Conservation (phyloP, 2,888 invertebrate species). For the Orthosia gothica region DNA sequence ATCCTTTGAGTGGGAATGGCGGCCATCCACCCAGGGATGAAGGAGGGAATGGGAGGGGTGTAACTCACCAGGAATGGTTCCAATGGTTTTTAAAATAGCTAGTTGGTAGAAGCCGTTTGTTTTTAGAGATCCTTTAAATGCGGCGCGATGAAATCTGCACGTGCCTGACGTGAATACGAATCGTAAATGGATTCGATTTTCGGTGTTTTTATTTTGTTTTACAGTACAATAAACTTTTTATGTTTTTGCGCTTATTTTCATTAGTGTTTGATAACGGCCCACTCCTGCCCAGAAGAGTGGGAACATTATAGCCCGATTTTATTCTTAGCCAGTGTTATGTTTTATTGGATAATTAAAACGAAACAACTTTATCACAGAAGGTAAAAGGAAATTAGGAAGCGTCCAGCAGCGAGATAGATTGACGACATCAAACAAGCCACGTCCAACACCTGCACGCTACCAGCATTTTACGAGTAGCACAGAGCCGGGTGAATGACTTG, state of each 20-base stretch:
- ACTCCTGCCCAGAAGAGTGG: no score
- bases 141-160: constrained; percentile 40
- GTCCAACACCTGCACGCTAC: background rate
- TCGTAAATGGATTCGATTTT: constrained; percentile 36
- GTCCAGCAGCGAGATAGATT: constrained; percentile 6
- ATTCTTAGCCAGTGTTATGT: no score
- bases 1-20: constrained; percentile 63
- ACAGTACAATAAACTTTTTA: background rate
- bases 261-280: no score
- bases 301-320: no score
- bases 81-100: constrained; percentile 62
- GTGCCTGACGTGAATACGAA: constrained; percentile 38
- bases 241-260: no score
- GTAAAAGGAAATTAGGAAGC: constrained; percentile 1
- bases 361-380: background rate
- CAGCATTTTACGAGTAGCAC: background rate
- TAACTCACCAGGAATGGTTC: constrained; percentile 52
- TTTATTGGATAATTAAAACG: background rate
- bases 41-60: constrained; percentile 8
- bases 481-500: background rate
- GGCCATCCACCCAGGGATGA: constrained; percentile 19
- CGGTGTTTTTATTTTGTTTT: constrained; percentile 14
- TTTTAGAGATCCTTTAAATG: constrained; percentile 65
- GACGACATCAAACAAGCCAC: constrained; percentile 1
- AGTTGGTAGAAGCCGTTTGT: constrained; percentile 57